These are phyloP conservation scores for Arrhopalites spinosus DNA, from an alignment of 2,888 invertebrate genomes.

Conservation along the genomic window DNA sequence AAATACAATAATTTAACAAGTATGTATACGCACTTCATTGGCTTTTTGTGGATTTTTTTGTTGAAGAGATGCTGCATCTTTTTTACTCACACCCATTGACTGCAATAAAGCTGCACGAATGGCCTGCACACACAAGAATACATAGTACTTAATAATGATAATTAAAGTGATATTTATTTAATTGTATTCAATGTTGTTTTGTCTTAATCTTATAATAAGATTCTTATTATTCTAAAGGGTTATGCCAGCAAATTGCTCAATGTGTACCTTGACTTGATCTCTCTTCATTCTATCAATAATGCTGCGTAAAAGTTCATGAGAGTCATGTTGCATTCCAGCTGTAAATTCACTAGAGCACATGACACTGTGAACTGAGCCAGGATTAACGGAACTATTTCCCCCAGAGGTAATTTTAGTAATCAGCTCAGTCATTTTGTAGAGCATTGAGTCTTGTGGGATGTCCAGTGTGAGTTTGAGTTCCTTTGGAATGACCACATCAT, in stretches of 20 bases:
- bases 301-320: constrained; percentile 84
- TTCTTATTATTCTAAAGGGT: not conserved
- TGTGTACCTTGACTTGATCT: constrained; percentile 54
- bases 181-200: not conserved
- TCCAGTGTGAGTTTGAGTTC: constrained; percentile 42
- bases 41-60: constrained; percentile 32
- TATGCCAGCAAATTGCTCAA: not conserved
- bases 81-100: constrained; percentile 24
- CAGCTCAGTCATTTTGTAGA: constrained; percentile 45
- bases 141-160: not conserved
- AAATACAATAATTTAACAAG: too few relatives aligned
- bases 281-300: constrained; percentile 56
- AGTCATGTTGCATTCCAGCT: constrained; percentile 94
- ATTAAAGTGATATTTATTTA: not conserved
- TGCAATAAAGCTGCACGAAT: constrained; percentile 81
- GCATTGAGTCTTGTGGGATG: constrained; percentile 53
- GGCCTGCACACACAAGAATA: constrained; percentile 62
- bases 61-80: not conserved
- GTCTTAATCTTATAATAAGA: not conserved
- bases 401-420: constrained; percentile 52
- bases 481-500: constrained; percentile 27
- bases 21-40: not conserved
- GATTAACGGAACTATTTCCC: constrained; percentile 35
- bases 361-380: constrained; percentile 47
- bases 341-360: constrained; percentile 68